Base-by-base conservation (phyloP, 1,140 invertebrate genomes). In the Piezodorus guildinii region DNA sequence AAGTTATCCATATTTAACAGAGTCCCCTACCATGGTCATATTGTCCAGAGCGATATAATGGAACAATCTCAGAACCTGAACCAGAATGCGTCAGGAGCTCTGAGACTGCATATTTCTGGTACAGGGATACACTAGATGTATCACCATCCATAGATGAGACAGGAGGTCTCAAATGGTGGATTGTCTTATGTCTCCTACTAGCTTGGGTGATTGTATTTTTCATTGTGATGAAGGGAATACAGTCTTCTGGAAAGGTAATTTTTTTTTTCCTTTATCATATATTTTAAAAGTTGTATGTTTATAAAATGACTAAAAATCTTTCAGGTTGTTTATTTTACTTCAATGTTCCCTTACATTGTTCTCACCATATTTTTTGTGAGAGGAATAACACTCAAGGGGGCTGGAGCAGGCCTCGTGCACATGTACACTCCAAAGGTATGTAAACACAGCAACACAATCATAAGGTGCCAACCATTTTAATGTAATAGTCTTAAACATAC, bases 181-280 rank as follows among this genome's bases (percentile, higher is more conserved):
- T 98, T 70, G 89, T 91, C 0, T 72, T 94, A 5, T 96, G 94
- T 74, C 81, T 99, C 17, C 75, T 96, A 43, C 76, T 97, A 14
- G 90, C 94, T 58, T 99, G 96, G 96, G 77, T 90, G 64, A 79
- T 97, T 60, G 92, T 98, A 15, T 98, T 96, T 78, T 89, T 94
- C 72, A 96, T 96, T 72, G 91, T 98, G 4, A 96, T 95, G 91
- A 94, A 95, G 76, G 96, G 96, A 52, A 96, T 98, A 67, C 94
- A 97, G 76, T 94, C 91, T 69, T 96, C 93, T 66, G 95, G 95
- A 73, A 98, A 96, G 81, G 94, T 94, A 10, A 39, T 12, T 39
- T 4, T 39, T 10, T 39, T 10, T 1, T 10, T 1, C 12, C 12
- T 1, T 10, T 39, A 12, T 1, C 3, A 39, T 10, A 10, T 10